Evolutionary conservation across 92 coral and sea anemone species (phyloP).

Genomic region (Phenganax subtilis): DNA sequence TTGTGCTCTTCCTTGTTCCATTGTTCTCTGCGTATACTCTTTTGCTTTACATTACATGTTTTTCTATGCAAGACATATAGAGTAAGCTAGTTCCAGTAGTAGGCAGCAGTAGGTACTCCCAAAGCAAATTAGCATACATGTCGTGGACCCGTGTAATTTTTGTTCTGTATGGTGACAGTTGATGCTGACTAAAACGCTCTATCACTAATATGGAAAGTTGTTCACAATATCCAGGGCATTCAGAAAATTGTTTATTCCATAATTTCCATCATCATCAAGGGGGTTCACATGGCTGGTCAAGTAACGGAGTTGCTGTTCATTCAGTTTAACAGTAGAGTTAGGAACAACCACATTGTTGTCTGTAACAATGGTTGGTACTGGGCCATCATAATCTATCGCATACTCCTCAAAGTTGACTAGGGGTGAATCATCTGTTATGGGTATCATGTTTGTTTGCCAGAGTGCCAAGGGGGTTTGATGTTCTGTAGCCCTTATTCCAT

Average conservation of each 20-base stretch:
- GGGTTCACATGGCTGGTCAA: constrained; percentile 29
- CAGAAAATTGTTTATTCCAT: constrained; percentile 39
- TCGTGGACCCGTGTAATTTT: neutral
- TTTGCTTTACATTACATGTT: no score
- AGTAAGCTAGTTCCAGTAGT: no score
- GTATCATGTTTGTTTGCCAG: constrained; percentile 9
- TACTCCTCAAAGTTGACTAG: constrained; percentile 4
- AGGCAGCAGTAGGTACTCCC: no score
- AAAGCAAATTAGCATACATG: neutral
- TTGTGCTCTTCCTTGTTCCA: no score
- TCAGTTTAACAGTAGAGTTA: neutral
- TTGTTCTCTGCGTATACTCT: no score
- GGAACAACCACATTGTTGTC: constrained; percentile 4
- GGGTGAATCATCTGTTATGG: neutral
- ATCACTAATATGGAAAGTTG: neutral
- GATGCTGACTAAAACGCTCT: neutral
- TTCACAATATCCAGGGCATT: constrained; percentile 32
- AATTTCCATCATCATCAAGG: constrained; percentile 37
- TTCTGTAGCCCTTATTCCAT: neutral
- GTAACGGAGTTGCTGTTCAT: neutral
- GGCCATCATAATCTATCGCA: neutral
- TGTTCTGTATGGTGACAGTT: neutral
- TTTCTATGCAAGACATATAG: no score
- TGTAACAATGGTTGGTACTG: neutral
- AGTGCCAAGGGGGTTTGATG: neutral